Evolutionary conservation across 2,113 vertebrate genomes (phyloP), one percentile per base, ranked within the genome.

Genomic region (Pollachius pollachius): DNA sequence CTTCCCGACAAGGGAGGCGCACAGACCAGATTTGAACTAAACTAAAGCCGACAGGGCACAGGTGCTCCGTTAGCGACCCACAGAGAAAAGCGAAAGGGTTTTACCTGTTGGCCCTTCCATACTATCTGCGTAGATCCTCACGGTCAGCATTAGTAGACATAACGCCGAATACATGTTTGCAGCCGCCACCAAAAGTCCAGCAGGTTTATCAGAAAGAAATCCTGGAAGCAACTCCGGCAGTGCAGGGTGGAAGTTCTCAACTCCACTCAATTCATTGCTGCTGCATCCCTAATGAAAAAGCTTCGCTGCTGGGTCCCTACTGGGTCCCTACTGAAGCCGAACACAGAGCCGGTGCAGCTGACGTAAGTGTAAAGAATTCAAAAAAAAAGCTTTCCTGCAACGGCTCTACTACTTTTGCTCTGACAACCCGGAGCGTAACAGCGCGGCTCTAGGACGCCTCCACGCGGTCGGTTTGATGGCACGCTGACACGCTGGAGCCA

Each of bases 51-150:
- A 30, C 5, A 30, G 30, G 30, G 30, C 30, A 30, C 30, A 30
- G 30, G 30, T 30, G 30, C 30, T 30, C 30, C 30, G 30, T 30
- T 30, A 5, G 30, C 30, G 30, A 30, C 30, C 30, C 30, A 30
- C 5, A 48, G 41, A 48, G 41, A 48, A 13, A 48, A 9, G 41
- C 41, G 41, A 13, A 48, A 9, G 7, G 8, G 7, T 48, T 48
- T 85, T 91, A 91, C 91, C 91, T 92, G 91, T 90, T 90, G 89
- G 89, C 69, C 88, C 86, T n/a, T 92, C 91, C 76, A 86, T 80
- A 65, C 80, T 89, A 37, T 92, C 91, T 27, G 86, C 90, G 75
- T 69, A 85, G 78, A 89, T 84, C 81, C 88, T 79, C 68, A 70
- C 82, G 73, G 69, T 66, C 72, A 92, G 81, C 74, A 91, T 67